phyloP scores from a whole-genome alignment of 2,888 invertebrate species.

The Tubiluchus corallicola region DNA sequence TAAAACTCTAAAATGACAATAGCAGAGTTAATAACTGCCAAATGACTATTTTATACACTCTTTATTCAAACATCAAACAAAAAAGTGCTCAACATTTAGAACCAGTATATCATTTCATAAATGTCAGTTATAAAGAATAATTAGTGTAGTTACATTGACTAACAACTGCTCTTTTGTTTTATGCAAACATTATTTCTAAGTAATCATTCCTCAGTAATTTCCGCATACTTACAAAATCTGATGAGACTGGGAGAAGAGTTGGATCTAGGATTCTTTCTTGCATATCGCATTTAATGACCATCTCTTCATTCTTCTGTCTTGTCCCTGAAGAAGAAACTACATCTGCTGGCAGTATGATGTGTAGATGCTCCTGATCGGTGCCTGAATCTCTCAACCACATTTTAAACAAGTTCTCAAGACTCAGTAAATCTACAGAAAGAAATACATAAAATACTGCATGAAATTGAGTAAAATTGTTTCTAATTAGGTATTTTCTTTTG shows the following conservation, averaged over 20 bases:
- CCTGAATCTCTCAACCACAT: slow-evolving; percentile 21
- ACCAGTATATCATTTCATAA: not conserved
- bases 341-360: slow-evolving; percentile 17
- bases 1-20: too few relatives aligned
- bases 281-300: slow-evolving; percentile 22
- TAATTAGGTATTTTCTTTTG: too few relatives aligned
- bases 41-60: too few relatives aligned
- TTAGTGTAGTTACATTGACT: too few relatives aligned
- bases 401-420: slow-evolving; percentile 22
- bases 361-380: slow-evolving; percentile 24
- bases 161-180: too few relatives aligned
- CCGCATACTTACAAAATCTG: slow-evolving; percentile 11
- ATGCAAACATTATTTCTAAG: too few relatives aligned
- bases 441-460: too few relatives aligned
- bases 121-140: not conserved
- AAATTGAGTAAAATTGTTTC: too few relatives aligned
- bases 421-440: slow-evolving; percentile 16
- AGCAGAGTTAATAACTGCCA: too few relatives aligned
- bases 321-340: not conserved
- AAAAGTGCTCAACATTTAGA: too few relatives aligned
- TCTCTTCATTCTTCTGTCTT: slow-evolving; percentile 10
- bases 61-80: too few relatives aligned
- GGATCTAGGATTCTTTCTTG: slow-evolving; percentile 21
- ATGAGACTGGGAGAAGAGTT: slow-evolving; percentile 16
- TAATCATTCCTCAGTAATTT: too few relatives aligned